phyloP scores from a whole-genome alignment of 2,888 invertebrate genomes.

The Drosophila neotestacea region DNA sequence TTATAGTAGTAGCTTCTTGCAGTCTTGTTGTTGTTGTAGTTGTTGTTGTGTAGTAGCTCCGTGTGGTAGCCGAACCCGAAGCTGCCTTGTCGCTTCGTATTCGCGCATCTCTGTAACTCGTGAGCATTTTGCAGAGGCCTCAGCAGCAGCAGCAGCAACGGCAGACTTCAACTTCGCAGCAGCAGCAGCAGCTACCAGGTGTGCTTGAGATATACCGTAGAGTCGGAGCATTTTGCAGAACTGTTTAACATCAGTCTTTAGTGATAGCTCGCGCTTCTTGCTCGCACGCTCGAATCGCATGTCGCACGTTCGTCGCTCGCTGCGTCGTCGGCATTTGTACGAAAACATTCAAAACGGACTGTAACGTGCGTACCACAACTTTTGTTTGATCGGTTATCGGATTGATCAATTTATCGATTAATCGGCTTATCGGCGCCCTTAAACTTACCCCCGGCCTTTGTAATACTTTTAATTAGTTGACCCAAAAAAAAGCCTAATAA shows the following conservation, averaged over 20 bases:
- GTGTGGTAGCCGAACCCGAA: constrained; percentile 60
- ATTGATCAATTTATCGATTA: constrained; percentile 6
- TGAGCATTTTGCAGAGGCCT: constrained; percentile 64
- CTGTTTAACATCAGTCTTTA: constrained; percentile 84
- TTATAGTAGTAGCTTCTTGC: constrained; percentile 70
- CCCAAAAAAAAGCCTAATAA: constrained; percentile 9
- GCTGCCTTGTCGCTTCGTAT: constrained; percentile 60
- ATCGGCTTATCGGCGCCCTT: constrained; percentile 1
- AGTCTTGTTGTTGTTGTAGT: constrained; percentile 32
- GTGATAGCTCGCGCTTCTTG: constrained; percentile 84
- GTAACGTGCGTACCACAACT: constrained; percentile 30
- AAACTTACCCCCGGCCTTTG: not conserved
- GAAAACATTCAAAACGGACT: constrained; percentile 24
- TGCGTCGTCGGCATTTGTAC: constrained; percentile 54
- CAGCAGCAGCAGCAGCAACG: constrained; percentile 28
- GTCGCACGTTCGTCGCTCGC: constrained; percentile 56
- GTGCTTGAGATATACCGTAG: constrained; percentile 49
- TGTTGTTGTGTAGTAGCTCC: constrained; percentile 52
- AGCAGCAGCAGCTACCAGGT: constrained; percentile 42
- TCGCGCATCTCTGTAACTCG: constrained; percentile 59
- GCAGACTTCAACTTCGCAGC: constrained; percentile 15
- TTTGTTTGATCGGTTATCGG: constrained; percentile 19
- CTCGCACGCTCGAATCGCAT: constrained; percentile 79
- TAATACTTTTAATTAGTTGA: constrained; percentile 2
- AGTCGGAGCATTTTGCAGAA: constrained; percentile 82